Percentiles rank a stretch among this genome's conserved stretches.
These are phyloP conservation scores for Latrodectus elegans DNA, from an alignment of 2,888 invertebrate species.

Conservation along the genomic window DNA sequence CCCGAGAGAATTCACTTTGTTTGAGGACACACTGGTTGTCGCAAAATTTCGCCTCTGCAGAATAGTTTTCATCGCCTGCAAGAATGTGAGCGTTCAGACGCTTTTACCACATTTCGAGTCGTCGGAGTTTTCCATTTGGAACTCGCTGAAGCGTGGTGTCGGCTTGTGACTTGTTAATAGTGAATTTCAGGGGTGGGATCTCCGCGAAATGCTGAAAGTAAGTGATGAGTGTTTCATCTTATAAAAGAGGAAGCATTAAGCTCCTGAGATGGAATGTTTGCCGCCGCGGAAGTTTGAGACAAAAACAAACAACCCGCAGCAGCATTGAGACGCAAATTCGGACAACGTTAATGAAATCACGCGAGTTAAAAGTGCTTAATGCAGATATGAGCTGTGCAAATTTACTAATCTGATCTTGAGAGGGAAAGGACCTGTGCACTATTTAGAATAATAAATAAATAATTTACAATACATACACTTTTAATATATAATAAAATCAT, in stretches of 20 bases:
- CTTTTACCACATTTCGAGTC: neutral
- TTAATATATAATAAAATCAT: no score
- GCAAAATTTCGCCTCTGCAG: conserved; percentile 36
- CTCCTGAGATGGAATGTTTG: no score
- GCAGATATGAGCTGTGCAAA: no score
- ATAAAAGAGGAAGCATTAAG: no score
- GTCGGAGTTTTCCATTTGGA: conserved; percentile 33
- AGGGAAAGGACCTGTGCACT: neutral
- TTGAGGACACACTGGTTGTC: conserved; percentile 32
- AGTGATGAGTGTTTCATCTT: no score
- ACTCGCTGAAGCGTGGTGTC: conserved; percentile 33
- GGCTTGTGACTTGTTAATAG: neutral
- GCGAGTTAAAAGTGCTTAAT: no score
- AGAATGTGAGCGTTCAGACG: neutral
- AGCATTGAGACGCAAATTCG: no score
- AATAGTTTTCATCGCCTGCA: neutral
- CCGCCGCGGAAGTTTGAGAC: no score
- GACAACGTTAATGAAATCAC: no score
- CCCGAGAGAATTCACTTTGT: conserved; percentile 53
- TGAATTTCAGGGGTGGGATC: neutral
- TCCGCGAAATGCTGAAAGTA: neutral
- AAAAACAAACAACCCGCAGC: no score
- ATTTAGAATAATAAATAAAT: neutral
- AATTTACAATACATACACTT: neutral
- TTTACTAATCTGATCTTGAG: no score